Percentiles rank a stretch among this genome's conserved stretches.
phyloP scores from a whole-genome alignment of 2,888 invertebrate genomes.

The Epicampocera succincta region DNA sequence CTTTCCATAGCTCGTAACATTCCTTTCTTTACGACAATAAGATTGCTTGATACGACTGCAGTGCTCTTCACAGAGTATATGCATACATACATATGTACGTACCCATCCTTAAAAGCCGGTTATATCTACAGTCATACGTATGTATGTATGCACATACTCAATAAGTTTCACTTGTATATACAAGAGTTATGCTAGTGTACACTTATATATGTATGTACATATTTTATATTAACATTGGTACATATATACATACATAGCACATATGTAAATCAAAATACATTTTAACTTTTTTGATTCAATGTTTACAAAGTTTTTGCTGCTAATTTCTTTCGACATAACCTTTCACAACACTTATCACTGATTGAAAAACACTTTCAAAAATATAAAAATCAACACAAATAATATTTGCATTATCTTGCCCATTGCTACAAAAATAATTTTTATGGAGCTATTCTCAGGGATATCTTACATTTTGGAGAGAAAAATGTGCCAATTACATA shows the following conservation, averaged over 20 bases:
- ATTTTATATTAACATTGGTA: background rate
- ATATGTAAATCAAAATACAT: background rate
- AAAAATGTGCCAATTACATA: constrained; percentile 47
- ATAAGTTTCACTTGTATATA: no score
- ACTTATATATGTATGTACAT: no score
- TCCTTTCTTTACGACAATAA: no score
- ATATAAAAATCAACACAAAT: background rate
- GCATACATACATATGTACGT: background rate
- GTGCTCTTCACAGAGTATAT: no score
- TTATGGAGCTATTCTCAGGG: background rate
- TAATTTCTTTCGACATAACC: constrained; percentile 21
- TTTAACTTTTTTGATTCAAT: background rate
- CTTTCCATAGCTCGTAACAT: no score
- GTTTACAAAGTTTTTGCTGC: constrained; percentile 12
- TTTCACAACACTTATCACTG: background rate
- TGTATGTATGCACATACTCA: background rate
- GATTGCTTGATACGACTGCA: no score
- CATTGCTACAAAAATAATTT: background rate
- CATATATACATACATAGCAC: background rate
- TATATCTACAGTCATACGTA: no score
- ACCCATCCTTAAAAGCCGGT: constrained; percentile 24
- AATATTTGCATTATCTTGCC: background rate
- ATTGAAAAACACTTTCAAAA: background rate
- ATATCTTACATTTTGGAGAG: background rate
- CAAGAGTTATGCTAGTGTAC: no score